These are phyloP conservation scores for Poliocrania exsul DNA, from an alignment of 2,797 vertebrate species.

Conservation along the genomic window DNA sequence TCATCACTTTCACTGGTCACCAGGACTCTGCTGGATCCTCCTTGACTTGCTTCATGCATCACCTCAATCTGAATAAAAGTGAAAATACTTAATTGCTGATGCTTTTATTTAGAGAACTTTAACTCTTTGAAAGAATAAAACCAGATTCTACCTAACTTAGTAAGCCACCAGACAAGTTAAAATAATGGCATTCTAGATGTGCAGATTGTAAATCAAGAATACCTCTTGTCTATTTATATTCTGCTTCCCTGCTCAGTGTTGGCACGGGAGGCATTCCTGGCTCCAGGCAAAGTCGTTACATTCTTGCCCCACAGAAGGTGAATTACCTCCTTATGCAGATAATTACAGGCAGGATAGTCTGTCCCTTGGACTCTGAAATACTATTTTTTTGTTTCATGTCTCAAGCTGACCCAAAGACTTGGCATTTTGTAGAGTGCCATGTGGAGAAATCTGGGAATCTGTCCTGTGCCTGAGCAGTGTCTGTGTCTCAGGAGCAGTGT, in stretches of 20 bases:
- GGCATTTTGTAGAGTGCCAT: neutral
- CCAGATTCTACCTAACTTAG: neutral
- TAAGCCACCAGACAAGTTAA: neutral
- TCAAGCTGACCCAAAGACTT: neutral
- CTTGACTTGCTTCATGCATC: conserved; percentile 89
- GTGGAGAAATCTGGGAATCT: neutral
- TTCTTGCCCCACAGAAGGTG: neutral
- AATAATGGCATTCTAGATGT: neutral
- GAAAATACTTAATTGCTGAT: neutral
- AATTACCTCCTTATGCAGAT: neutral
- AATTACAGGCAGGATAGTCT: neutral
- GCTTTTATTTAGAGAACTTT: neutral
- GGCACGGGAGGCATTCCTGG: neutral
- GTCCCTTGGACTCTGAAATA: neutral
- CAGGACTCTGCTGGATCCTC: conserved; percentile 83
- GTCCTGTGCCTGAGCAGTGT: neutral
- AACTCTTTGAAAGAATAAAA: neutral
- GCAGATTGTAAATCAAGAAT: neutral
- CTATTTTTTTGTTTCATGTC: neutral
- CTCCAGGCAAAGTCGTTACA: neutral
- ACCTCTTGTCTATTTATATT: neutral
- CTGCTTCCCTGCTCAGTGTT: neutral
- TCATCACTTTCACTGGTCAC: conserved; percentile 85
- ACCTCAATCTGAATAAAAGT: conserved; percentile 87
- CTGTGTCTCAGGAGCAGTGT: neutral